These are phyloP conservation scores for Vidua chalybeata DNA, from an alignment of 2,113 vertebrate genomes.

Conservation along the genomic window DNA sequence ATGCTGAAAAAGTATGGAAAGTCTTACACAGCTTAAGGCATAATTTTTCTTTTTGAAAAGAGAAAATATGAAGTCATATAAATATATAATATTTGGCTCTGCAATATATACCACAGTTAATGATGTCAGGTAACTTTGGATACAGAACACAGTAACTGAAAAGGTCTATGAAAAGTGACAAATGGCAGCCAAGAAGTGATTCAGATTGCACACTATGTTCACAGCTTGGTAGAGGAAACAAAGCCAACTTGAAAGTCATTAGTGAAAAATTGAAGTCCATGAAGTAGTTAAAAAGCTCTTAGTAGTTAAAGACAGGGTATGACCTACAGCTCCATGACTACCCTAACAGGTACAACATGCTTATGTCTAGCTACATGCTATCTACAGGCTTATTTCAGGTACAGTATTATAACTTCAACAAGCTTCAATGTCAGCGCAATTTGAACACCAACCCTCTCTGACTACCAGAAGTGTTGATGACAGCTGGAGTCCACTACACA, in stretches of 20 bases:
- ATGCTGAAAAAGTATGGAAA: neutral
- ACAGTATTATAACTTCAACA: neutral
- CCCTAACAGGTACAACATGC: neutral
- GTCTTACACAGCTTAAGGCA: neutral
- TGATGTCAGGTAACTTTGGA: neutral
- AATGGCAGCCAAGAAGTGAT: neutral
- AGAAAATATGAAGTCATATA: neutral
- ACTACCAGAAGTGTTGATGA: neutral
- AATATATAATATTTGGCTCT: neutral
- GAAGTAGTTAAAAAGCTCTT: neutral
- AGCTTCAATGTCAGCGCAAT: neutral
- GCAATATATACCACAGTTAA: neutral
- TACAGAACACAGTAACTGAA: neutral
- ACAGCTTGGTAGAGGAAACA: neutral
- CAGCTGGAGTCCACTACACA: neutral
- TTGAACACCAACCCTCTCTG: neutral
- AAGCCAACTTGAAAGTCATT: neutral
- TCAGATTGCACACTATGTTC: neutral
- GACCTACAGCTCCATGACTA: neutral
- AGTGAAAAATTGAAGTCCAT: neutral
- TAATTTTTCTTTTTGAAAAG: neutral
- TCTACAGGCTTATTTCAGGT: neutral
- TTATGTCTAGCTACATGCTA: neutral
- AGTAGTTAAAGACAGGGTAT: neutral
- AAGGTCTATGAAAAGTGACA: neutral